Base-by-base conservation (phyloP, 2,888 invertebrate species). In the Sphaerophoria taeniata region DNA sequence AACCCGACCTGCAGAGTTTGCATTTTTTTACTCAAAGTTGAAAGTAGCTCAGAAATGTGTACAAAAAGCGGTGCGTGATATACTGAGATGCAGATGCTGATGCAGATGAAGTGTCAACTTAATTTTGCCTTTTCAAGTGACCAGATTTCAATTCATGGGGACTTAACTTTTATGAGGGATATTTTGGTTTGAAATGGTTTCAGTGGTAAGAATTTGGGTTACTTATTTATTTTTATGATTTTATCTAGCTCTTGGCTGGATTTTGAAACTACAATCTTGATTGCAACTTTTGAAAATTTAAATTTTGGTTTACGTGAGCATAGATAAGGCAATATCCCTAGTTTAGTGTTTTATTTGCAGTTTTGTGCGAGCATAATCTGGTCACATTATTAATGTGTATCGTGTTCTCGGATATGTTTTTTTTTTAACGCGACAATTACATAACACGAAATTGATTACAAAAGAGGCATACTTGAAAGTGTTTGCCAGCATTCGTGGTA, bases 1-100 rank as follows among this genome's bases (percentile, higher is more conserved):
- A 49, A 58, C 56, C 65, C 45, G 45, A 1, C 58, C 74, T 84
- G 79, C 79, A 75, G 70, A 75, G 47, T 47, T 65, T 49, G 34
- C 43, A 55, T 60, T 63, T 77, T 67, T 67, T 36, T 24, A 49
- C 6, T n/a, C n/a, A n/a, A n/a, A n/a, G n/a, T n/a, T 4, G 72
- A 14, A 76, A 53, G 58, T 72, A 55, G 65, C 43, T 49, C 63
- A 81, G 49, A 56, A 58, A 60, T 49, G 69, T 56, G n/a, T n/a
- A n/a, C n/a, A n/a, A n/a, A n/a, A n/a, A n/a, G 31, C 31, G 12
- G 58, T 70, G 79, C 63, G 80, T 78, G 78, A 73, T 53, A 36
- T 39, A 63, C 24, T 49, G 33, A 69, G n/a, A n/a, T n/a, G n/a
- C n/a, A n/a, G n/a, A n/a, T n/a, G n/a, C n/a, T n/a, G 45, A 39